A percentile compares a stretch with the other conserved stretches of the same genome.
Evolutionary conservation across 2,797 vertebrate species (phyloP).

Genomic region (Sebastes glaucus): DNA sequence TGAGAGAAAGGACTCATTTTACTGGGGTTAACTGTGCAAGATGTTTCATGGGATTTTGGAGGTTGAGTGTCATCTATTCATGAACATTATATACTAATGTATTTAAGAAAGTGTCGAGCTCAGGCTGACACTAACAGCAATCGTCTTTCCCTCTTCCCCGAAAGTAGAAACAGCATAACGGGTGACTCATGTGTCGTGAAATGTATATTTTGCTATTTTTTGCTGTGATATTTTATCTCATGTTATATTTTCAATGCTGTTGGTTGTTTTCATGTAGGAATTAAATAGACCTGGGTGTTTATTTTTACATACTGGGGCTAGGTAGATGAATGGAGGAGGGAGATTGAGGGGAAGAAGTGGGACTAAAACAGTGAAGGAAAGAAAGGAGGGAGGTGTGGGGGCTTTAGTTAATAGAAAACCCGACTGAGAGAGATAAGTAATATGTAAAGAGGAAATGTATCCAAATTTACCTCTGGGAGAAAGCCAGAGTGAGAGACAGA

Average conservation of each 20-base stretch:
- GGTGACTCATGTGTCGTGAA: background rate
- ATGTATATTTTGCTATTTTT: background rate
- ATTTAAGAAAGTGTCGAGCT: background rate
- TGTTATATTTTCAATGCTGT: background rate
- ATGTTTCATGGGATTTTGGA: conserved; percentile 18
- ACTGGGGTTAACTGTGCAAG: background rate
- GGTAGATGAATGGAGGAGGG: background rate
- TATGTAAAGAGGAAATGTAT: conserved; percentile 81
- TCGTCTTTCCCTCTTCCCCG: background rate
- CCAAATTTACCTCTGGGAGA: conserved; percentile 84
- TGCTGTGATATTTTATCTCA: conserved; percentile 8
- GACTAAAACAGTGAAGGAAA: background rate
- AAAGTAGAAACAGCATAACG: background rate
- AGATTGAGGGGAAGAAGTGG: conserved; percentile 12
- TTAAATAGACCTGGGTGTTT: background rate
- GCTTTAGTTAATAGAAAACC: conserved; percentile 59
- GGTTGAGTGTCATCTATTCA: conserved; percentile 52
- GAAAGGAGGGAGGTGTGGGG: background rate
- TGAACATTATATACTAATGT: background rate
- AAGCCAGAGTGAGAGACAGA: conserved; percentile 64
- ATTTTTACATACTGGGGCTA: background rate
- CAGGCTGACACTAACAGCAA: background rate
- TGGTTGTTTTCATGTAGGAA: background rate
- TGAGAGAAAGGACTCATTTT: background rate
- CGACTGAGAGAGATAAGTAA: conserved; percentile 67